Percentiles rank a stretch among this genome's conserved stretches.
phyloP scores from a whole-genome alignment of 2,113 vertebrate genomes.

The Calidris pugnax region DNA sequence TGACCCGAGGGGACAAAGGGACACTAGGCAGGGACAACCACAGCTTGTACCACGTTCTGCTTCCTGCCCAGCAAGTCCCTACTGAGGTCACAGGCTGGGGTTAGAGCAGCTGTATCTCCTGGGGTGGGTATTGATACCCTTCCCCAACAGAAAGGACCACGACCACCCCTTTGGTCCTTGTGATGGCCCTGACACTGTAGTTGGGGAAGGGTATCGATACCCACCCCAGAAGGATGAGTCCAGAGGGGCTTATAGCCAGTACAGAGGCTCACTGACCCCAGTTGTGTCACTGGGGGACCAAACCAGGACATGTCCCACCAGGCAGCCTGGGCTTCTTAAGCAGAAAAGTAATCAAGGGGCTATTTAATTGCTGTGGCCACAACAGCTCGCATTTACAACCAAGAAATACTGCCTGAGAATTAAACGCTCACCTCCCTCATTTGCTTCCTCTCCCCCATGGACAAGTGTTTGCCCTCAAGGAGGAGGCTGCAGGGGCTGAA shows the following conservation, averaged over 20 bases:
- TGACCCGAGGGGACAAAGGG: neutral
- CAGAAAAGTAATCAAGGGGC: neutral
- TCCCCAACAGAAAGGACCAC: too few species aligned
- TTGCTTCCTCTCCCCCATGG: neutral
- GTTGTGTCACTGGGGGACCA: neutral
- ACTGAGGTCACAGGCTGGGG: rapidly evolving
- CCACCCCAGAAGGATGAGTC: neutral
- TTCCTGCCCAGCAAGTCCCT: neutral
- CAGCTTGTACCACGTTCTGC: rapidly evolving
- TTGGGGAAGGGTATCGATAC: too few species aligned
- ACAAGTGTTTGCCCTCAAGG: neutral
- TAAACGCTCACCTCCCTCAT: neutral
- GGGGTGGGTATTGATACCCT: too few species aligned
- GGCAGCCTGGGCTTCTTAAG: neutral
- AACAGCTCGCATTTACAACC: neutral
- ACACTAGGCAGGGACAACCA: neutral
- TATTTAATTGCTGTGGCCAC: neutral
- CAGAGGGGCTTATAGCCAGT: neutral
- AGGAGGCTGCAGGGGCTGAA: neutral
- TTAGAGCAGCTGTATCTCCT: neutral
- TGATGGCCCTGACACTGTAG: too few species aligned
- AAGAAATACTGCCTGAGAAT: neutral
- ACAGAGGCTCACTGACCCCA: neutral
- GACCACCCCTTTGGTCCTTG: too few species aligned
- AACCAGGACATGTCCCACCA: neutral